Conservation (phyloP, 2,888 invertebrate genomes). For the Hetaerina titia region DNA sequence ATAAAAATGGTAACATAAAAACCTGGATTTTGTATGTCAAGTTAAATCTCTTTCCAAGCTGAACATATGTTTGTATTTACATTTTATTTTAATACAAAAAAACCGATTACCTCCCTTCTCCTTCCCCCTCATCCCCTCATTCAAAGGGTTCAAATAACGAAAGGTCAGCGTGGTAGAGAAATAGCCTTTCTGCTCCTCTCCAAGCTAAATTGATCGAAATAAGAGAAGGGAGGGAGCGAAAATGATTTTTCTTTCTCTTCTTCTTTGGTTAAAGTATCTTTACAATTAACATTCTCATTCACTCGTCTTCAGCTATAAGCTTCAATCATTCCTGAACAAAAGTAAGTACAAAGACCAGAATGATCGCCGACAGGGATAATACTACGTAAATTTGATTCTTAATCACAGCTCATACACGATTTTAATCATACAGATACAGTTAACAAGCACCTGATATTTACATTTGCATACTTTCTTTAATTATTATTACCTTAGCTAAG, state of each 20-base stretch:
- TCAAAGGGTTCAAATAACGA: not conserved
- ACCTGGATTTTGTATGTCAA: not conserved
- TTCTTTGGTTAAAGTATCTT: slow-evolving; percentile 12
- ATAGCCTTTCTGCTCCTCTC: not conserved
- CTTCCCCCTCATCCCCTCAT: not conserved
- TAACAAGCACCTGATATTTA: not conserved
- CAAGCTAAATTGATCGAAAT: not conserved
- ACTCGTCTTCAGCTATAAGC: not conserved
- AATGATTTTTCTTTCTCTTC: not conserved
- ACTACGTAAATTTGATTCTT: not conserved
- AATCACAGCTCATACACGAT: not conserved
- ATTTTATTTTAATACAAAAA: not conserved
- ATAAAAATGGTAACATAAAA: slow-evolving; percentile 55
- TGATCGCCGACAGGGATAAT: not conserved
- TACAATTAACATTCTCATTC: not conserved
- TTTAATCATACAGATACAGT: not conserved
- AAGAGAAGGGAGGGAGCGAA: not conserved
- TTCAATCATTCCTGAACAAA: not conserved
- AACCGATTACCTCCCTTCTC: not conserved
- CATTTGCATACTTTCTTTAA: not conserved
- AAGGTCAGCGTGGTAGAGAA: not conserved
- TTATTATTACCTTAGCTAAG: not conserved
- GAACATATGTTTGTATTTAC: not conserved
- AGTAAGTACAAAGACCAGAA: not conserved
- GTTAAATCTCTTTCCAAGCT: not conserved